phyloP scores from a whole-genome alignment of 2,113 vertebrate species.

The Synchiropus splendidus region DNA sequence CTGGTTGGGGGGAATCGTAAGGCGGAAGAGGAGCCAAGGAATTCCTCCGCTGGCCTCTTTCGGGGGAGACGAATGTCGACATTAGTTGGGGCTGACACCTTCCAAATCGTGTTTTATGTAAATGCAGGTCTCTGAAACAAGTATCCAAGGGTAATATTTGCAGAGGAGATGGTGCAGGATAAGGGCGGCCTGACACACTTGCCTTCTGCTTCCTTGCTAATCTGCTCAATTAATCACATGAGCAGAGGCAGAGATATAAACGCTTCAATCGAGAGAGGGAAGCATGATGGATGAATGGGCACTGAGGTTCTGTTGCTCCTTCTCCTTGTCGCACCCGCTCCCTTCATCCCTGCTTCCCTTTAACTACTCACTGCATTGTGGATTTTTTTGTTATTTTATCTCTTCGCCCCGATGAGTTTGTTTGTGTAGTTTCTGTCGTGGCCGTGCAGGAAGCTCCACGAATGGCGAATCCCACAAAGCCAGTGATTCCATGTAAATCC shows the following conservation, averaged over 20 bases:
- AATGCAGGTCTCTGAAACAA: constrained; percentile 33
- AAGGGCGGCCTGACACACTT: constrained; percentile 6
- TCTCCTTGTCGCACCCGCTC: not conserved
- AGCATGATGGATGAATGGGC: constrained; percentile 47
- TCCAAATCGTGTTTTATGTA: constrained; percentile 22
- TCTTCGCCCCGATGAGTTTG: too few species aligned
- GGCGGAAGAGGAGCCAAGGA: constrained; percentile 19
- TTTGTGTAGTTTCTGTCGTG: too few species aligned
- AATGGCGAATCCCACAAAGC: too few species aligned
- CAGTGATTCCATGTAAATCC: too few species aligned
- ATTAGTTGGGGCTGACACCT: constrained; percentile 28
- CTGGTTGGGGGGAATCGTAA: constrained; percentile 18
- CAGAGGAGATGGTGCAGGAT: constrained; percentile 17
- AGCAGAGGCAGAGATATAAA: constrained; percentile 30
- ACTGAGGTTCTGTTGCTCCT: constrained; percentile 26
- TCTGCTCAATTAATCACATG: constrained; percentile 55
- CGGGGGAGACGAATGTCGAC: constrained; percentile 24
- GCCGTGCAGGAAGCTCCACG: too few species aligned
- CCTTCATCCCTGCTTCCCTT: not conserved
- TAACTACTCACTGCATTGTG: not conserved
- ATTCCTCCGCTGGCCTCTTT: constrained; percentile 20
- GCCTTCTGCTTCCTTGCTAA: constrained; percentile 32
- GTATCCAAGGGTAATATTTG: constrained; percentile 28
- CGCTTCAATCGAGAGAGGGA: constrained; percentile 41
- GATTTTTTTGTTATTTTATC: not conserved